Percentiles rank a stretch among this genome's conserved stretches.
Evolutionary conservation across 2,888 invertebrate species (phyloP).

Genomic region (Xestoiulus laeticollis): DNA sequence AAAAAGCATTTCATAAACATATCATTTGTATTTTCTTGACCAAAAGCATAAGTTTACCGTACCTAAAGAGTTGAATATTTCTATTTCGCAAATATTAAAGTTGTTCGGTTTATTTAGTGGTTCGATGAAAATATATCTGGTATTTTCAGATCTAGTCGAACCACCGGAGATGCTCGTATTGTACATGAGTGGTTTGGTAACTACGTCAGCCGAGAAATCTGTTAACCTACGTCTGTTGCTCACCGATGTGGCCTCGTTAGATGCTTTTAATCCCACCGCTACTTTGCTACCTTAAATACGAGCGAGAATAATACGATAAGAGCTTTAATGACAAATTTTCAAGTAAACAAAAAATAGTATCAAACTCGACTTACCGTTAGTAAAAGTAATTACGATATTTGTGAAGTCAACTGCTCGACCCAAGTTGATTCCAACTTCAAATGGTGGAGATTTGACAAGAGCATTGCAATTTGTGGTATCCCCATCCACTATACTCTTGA

Average conservation of each 20-base stretch:
- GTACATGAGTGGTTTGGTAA: not conserved
- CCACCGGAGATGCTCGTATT: not conserved
- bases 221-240: not conserved
- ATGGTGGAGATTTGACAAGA: not conserved
- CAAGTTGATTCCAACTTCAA: not conserved
- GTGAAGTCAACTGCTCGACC: not conserved
- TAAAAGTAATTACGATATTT: not conserved
- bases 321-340: not conserved
- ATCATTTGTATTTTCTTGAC: no score
- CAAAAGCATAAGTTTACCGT: no score
- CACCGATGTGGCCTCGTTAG: not conserved
- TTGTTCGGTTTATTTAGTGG: not conserved
- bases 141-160: not conserved
- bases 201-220: not conserved
- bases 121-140: not conserved
- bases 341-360: not conserved
- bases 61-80: constrained; percentile 4
- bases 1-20: no score
- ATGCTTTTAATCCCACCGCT: not conserved
- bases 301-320: not conserved
- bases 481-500: not conserved
- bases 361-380: not conserved
- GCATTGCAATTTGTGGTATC: not conserved
- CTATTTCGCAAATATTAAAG: not conserved
- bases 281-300: not conserved